Evolutionary conservation across 1,140 invertebrate species (phyloP).

Genomic region (Amyelois transitella): DNA sequence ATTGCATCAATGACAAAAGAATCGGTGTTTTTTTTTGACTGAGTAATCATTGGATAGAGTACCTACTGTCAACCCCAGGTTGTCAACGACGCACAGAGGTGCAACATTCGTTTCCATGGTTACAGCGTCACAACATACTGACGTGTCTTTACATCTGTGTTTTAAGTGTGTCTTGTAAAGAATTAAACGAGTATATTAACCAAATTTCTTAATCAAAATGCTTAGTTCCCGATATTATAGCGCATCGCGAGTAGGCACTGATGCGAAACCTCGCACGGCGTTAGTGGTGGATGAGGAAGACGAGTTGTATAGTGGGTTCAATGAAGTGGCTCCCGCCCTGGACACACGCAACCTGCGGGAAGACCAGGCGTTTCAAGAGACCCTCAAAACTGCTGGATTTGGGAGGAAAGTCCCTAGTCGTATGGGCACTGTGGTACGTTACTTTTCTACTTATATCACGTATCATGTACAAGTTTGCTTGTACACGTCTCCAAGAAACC

Average conservation of each 20-base stretch:
- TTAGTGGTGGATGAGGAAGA: conserved; percentile 60
- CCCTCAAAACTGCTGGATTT: conserved; percentile 54
- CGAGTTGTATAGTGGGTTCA: conserved; percentile 64
- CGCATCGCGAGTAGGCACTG: conserved; percentile 40
- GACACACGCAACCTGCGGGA: conserved; percentile 58
- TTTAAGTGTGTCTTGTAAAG: neutral
- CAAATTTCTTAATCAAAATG: conserved; percentile 37
- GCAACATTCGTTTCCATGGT: conserved; percentile 36
- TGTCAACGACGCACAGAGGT: no score
- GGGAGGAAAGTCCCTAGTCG: conserved; percentile 55
- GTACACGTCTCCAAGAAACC: no score
- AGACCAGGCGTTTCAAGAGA: conserved; percentile 63
- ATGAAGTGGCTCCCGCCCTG: conserved; percentile 63
- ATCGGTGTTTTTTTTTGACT: no score
- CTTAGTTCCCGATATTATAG: conserved; percentile 49
- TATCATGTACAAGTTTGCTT: no score
- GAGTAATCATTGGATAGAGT: no score
- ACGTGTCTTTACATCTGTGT: neutral
- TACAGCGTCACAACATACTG: conserved; percentile 61
- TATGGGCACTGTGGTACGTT: conserved; percentile 52
- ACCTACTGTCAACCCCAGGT: no score
- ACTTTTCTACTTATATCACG: neutral
- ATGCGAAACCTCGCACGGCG: conserved; percentile 43
- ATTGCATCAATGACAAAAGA: no score
- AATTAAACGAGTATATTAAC: conserved; percentile 4